Base-by-base conservation (phyloP, 2,888 invertebrate genomes). In the Entomobrya multifasciata region DNA sequence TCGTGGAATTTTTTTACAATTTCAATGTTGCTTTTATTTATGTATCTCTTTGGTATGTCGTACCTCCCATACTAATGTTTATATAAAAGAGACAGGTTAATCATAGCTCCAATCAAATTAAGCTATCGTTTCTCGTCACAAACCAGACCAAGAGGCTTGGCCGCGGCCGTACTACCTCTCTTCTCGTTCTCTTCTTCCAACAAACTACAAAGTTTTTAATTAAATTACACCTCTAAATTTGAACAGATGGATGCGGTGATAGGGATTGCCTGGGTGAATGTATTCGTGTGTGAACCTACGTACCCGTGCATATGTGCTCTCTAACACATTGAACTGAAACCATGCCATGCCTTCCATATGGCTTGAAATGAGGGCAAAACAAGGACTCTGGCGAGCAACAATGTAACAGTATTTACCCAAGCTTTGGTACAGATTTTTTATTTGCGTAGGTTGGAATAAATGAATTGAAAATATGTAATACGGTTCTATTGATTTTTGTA, bases 41-140 rank as follows among this genome's bases (percentile, higher is more conserved):
- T n/a, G n/a, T n/a, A n/a, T n/a, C 6, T 30, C 5, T 30, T 2
- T 17, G 10, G n/a, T 8, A 67, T 44, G 41, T 20, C 10, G 20
- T 44, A 44, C 67, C 15, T 27, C 2, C 13, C 52, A 49, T 47
- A 25, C 15, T 22, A 41, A 47, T 44, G 72, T 82, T 82, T 62
- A 74, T 47, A 82, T 27, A 57, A 57, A 83, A 77, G 77, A 52
- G 77, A 52, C 55, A 67, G 84, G 77, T 83, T 62, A 83, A 83
- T 83, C 83, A 84, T 70, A 78, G 30, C 70, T 67, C 67, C 55
- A 84, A 84, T 84, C 84, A 84, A 84, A 84, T 84, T 84, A 84
- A 78, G 70, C 67, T 70, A 84, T 84, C 84, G 47, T 78, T 84
- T 77, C 70, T 30, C 44, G 47, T 78, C 17, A 78, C n/a, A 55